A percentile compares a stretch with the other conserved stretches of the same genome.
Evolutionary conservation across 2,888 invertebrate genomes (phyloP).

Genomic region (Phyllotreta striolata): DNA sequence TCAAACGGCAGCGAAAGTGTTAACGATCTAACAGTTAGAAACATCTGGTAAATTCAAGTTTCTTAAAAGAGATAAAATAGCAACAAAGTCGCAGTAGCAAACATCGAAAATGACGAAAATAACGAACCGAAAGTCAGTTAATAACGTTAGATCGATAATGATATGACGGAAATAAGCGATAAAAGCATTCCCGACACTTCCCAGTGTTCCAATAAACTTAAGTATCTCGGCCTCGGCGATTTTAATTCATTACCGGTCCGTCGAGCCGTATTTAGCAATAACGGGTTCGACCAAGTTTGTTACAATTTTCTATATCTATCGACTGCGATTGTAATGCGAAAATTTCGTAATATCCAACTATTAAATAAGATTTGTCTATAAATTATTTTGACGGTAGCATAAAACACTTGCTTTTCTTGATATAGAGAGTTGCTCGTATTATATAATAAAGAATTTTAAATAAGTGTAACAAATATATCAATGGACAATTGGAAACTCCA

Average conservation of each 20-base stretch:
- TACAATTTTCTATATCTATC: constrained; percentile 32
- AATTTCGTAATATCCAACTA: constrained; percentile 34
- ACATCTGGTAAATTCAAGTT: neutral
- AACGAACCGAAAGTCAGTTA: neutral
- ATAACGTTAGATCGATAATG: constrained; percentile 6
- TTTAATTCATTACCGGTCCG: constrained; percentile 28
- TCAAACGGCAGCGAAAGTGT: too few relatives aligned
- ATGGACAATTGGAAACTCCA: too few relatives aligned
- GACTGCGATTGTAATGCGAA: constrained; percentile 27
- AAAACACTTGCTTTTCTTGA: constrained; percentile 21
- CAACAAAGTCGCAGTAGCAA: constrained; percentile 13
- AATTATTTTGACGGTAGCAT: constrained; percentile 27
- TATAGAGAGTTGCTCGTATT: constrained; percentile 12
- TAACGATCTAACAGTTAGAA: too few relatives aligned
- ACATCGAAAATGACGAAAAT: constrained; percentile 2
- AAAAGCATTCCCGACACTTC: constrained; percentile 30
- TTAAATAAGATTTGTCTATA: constrained; percentile 30
- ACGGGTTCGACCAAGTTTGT: constrained; percentile 28
- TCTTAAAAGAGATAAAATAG: constrained; percentile 3
- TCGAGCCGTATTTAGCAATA: constrained; percentile 32
- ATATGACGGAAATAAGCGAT: constrained; percentile 19
- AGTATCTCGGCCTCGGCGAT: constrained; percentile 20
- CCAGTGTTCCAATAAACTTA: constrained; percentile 29
- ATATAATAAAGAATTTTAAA: too few relatives aligned
- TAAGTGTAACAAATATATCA: too few relatives aligned